These are phyloP conservation scores for Platyrinchus mystaceus DNA, from an alignment of 2,797 vertebrate species.

Conservation along the genomic window DNA sequence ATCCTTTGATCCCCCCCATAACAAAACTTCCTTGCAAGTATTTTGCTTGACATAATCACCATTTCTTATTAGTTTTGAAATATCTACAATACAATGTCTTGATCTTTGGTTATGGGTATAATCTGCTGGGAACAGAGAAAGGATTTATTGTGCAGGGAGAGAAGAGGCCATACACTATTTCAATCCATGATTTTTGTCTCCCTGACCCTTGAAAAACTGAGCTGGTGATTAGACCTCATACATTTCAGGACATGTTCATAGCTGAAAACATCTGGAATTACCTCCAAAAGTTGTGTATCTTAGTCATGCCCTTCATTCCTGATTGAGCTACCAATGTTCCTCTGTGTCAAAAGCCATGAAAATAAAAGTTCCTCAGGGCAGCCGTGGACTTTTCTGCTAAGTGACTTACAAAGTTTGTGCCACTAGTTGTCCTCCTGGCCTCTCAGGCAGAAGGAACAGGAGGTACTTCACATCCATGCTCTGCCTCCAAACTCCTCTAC, in stretches of 20 bases:
- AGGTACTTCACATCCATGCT: rapidly evolving
- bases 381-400: neutral
- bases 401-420: neutral
- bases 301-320: neutral
- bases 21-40: constrained; percentile 7
- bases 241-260: neutral
- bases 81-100: neutral
- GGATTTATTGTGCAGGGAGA: neutral
- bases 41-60: neutral
- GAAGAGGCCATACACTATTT: neutral
- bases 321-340: rapidly evolving
- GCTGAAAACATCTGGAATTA: neutral
- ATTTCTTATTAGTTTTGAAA: constrained; percentile 38
- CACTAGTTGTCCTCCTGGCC: neutral
- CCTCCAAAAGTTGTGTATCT: neutral
- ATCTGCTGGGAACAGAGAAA: neutral
- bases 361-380: neutral
- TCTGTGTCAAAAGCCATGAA: neutral
- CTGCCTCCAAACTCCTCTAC: neutral
- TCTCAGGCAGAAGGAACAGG: neutral
- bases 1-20: constrained; percentile 4
- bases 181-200: neutral
- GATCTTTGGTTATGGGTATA: neutral
- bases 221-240: neutral
- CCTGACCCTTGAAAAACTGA: neutral